phyloP scores from a whole-genome alignment of 2,113 vertebrate species.

The Gyps fulvus region DNA sequence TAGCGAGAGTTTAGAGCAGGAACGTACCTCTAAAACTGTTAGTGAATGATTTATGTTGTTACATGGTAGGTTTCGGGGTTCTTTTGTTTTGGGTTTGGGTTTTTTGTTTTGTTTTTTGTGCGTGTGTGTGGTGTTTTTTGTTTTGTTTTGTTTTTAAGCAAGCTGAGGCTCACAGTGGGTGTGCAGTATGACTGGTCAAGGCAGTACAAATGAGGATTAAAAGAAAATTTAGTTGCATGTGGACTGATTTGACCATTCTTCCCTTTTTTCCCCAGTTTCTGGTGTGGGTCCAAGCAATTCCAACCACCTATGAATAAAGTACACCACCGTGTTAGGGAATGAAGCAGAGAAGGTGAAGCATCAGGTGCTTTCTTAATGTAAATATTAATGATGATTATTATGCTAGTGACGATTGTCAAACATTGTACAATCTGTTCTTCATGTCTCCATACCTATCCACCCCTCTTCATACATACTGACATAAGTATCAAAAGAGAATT shows the following conservation, averaged over 20 bases:
- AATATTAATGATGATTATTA: background rate
- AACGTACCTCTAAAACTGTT: background rate
- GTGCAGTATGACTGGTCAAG: background rate
- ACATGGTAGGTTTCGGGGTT: background rate
- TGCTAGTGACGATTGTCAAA: background rate
- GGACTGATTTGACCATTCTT: background rate
- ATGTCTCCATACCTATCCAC: rapidly evolving
- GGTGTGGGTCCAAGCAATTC: background rate
- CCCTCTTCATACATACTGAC: background rate
- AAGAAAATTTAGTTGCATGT: background rate
- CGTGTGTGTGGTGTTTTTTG: background rate
- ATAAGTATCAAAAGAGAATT: background rate
- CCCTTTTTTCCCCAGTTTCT: background rate
- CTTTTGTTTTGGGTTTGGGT: background rate
- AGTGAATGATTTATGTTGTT: background rate
- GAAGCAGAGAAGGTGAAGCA: background rate
- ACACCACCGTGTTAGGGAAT: background rate
- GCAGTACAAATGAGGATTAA: background rate
- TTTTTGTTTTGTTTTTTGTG: no score
- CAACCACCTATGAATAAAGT: background rate
- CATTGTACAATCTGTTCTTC: background rate
- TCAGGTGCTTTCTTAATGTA: background rate
- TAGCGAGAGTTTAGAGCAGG: background rate
- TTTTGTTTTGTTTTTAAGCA: background rate
- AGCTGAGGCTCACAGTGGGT: background rate